Percentiles rank a stretch among this genome's conserved stretches.
These are phyloP conservation scores for Myocastor coypus DNA, from an alignment of 2,113 vertebrate species.

Conservation along the genomic window DNA sequence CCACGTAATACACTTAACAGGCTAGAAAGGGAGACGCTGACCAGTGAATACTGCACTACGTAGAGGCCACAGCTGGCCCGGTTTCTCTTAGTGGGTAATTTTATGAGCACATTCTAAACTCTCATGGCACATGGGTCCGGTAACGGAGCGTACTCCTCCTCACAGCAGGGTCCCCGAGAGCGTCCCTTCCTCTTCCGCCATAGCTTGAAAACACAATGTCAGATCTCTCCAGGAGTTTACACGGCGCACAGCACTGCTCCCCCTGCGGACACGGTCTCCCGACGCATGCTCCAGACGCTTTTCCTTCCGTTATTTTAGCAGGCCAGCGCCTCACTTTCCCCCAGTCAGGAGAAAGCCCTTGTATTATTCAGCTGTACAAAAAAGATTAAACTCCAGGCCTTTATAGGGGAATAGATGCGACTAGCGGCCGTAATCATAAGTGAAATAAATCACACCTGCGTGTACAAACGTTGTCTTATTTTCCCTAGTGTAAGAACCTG, in stretches of 20 bases:
- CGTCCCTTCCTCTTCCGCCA: neutral
- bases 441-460: no score
- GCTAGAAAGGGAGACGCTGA: neutral
- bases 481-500: no score
- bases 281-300: neutral
- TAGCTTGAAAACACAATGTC: neutral
- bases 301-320: neutral
- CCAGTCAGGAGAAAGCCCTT: neutral
- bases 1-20: neutral
- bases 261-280: neutral
- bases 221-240: neutral
- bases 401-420: no score
- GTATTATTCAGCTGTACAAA: no score
- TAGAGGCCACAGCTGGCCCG: neutral
- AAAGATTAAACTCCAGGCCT: no score
- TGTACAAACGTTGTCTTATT: no score
- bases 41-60: neutral
- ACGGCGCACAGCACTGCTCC: neutral
- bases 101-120: slow-evolving; percentile 46
- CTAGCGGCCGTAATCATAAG: no score
- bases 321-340: neutral
- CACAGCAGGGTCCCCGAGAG: no score
- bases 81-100: neutral
- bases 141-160: neutral
- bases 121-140: slow-evolving; percentile 11